A percentile compares a stretch with the other conserved stretches of the same genome.
Evolutionary conservation across 2,797 vertebrate species (phyloP).

Genomic region (Sibirionetta formosa): DNA sequence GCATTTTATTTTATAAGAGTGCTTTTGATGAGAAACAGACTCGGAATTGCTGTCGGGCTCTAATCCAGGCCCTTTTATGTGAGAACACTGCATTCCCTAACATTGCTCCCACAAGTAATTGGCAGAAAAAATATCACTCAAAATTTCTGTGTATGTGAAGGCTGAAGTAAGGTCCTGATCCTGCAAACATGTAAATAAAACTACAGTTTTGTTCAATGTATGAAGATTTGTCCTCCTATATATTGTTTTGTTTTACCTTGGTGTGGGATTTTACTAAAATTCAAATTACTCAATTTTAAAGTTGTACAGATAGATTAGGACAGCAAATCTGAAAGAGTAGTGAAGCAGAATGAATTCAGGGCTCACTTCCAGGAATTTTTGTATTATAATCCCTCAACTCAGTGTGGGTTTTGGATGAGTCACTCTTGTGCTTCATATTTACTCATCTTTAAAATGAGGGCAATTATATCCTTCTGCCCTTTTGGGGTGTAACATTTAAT

Average conservation of each 20-base stretch:
- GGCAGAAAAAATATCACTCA: slow-evolving; percentile 47
- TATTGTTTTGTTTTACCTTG: slow-evolving; percentile 30
- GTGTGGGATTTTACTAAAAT: background rate
- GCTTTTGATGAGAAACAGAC: background rate
- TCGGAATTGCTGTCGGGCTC: background rate
- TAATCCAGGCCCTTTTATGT: background rate
- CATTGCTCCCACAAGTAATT: background rate
- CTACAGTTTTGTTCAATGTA: background rate
- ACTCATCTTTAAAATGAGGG: slow-evolving; percentile 43
- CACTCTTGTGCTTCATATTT: slow-evolving; percentile 59
- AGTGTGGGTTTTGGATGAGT: slow-evolving; percentile 42
- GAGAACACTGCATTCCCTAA: background rate
- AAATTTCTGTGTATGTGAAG: slow-evolving; percentile 16
- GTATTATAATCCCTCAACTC: slow-evolving; percentile 30
- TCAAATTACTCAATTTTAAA: slow-evolving; percentile 29
- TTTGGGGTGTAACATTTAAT: background rate
- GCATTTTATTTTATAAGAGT: background rate
- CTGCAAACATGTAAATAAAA: background rate
- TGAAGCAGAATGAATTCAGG: slow-evolving; percentile 41
- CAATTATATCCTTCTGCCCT: slow-evolving; percentile 27
- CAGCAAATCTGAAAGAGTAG: slow-evolving; percentile 22
- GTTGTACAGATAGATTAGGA: slow-evolving; percentile 7
- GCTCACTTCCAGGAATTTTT: slow-evolving; percentile 58
- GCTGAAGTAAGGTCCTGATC: background rate
- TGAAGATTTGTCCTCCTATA: slow-evolving; percentile 4